Evolutionary conservation across 2,113 vertebrate genomes (phyloP).

Genomic region (Athene noctua): DNA sequence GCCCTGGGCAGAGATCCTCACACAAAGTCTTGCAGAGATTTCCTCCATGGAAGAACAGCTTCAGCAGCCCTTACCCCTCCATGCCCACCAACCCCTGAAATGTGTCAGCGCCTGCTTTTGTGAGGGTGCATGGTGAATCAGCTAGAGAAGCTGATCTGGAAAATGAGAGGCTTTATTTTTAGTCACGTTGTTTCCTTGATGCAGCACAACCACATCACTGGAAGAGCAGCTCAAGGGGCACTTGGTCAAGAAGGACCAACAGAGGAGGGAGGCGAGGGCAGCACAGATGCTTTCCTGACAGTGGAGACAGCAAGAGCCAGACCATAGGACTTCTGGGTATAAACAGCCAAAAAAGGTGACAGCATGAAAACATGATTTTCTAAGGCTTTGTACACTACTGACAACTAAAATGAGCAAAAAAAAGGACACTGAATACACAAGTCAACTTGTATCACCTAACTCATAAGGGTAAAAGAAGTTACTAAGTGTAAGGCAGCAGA

Average conservation of each 20-base stretch:
- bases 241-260: neutral
- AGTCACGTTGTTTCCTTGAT: neutral
- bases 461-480: neutral
- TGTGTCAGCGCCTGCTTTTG: neutral
- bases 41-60: fast-evolving
- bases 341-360: neutral
- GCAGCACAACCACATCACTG: neutral
- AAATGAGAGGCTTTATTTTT: neutral
- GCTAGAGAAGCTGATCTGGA: neutral
- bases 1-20: neutral
- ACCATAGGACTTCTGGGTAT: neutral
- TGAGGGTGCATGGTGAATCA: neutral
- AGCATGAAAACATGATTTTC: neutral
- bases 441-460: neutral
- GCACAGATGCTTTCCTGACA: neutral
- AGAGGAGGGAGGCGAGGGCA: neutral
- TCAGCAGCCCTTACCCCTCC: fast-evolving
- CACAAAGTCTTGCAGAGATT: neutral
- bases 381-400: neutral
- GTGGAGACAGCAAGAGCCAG: neutral
- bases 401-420: neutral
- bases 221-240: neutral
- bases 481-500: neutral
- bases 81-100: neutral
- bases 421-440: neutral